These are phyloP conservation scores for Pissodes strobi DNA, from an alignment of 1,140 invertebrate genomes.

Conservation along the genomic window DNA sequence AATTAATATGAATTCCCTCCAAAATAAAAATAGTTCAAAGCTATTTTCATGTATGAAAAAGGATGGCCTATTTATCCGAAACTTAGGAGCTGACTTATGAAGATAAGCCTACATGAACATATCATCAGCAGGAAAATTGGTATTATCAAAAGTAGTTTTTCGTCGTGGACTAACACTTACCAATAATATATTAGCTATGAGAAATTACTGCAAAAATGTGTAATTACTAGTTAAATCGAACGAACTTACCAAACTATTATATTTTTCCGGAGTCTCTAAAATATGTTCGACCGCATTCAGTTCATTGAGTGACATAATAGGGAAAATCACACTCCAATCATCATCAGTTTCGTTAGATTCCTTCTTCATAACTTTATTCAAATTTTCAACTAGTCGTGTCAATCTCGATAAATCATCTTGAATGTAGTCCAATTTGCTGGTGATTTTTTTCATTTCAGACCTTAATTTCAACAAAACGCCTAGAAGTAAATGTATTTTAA, in stretches of 20 bases:
- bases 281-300: not conserved
- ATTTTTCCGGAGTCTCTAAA: not conserved
- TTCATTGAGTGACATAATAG: not conserved
- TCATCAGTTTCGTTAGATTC: not conserved
- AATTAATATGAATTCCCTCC: too few relatives aligned
- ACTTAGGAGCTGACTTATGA: not conserved
- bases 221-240: too few relatives aligned
- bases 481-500: too few relatives aligned
- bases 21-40: too few relatives aligned
- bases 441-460: not conserved
- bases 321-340: not conserved
- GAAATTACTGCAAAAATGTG: too few relatives aligned
- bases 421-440: not conserved
- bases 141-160: too few relatives aligned
- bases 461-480: too few relatives aligned
- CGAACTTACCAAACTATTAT: conserved; percentile 1
- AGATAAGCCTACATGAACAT: too few relatives aligned
- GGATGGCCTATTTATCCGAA: not conserved
- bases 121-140: too few relatives aligned
- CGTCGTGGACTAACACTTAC: too few relatives aligned
- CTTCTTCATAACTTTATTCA: not conserved
- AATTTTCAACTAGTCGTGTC: not conserved
- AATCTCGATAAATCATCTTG: not conserved
- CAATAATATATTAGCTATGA: too few relatives aligned
- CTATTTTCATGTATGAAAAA: too few relatives aligned